phyloP scores from a whole-genome alignment of 2,797 vertebrate species.

The Xiphorhynchus erythropygius region DNA sequence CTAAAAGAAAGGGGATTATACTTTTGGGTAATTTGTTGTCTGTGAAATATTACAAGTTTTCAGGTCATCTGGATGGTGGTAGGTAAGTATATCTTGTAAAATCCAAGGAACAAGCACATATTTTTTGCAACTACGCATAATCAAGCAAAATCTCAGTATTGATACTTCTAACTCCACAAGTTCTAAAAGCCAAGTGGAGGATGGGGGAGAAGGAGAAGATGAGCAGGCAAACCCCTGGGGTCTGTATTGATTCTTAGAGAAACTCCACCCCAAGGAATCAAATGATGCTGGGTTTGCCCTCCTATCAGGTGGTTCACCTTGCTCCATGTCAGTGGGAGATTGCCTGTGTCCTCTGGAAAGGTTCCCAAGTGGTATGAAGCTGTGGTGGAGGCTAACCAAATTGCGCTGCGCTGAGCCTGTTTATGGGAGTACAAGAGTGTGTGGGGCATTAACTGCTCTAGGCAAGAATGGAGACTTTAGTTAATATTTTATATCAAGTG shows the following conservation, averaged over 20 bases:
- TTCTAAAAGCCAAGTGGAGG: conserved; percentile 4
- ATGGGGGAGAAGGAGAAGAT: not conserved
- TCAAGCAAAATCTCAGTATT: conserved; percentile 14
- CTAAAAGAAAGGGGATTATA: conserved; percentile 23
- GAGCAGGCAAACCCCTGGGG: not conserved
- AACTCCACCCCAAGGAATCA: not conserved
- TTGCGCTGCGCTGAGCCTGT: not conserved
- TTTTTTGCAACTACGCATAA: conserved; percentile 4
- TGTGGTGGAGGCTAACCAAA: not conserved
- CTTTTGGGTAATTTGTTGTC: conserved; percentile 21
- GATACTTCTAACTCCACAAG: not conserved
- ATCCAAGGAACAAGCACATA: not conserved
- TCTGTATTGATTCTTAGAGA: not conserved
- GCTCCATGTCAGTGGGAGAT: not conserved
- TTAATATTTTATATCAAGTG: conserved; percentile 72
- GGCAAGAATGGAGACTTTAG: conserved; percentile 17
- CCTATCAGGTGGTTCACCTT: not conserved
- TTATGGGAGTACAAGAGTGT: not conserved
- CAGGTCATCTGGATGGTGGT: conserved; percentile 49
- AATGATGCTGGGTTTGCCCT: not conserved
- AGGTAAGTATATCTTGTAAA: not conserved
- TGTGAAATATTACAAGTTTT: conserved; percentile 1
- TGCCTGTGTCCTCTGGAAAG: not conserved
- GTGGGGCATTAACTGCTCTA: not conserved
- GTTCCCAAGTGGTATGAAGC: not conserved